Percentiles rank a stretch among this genome's conserved stretches.
phyloP scores from a whole-genome alignment of 2,888 invertebrate genomes.

The Phyllotreta cruciferae region DNA sequence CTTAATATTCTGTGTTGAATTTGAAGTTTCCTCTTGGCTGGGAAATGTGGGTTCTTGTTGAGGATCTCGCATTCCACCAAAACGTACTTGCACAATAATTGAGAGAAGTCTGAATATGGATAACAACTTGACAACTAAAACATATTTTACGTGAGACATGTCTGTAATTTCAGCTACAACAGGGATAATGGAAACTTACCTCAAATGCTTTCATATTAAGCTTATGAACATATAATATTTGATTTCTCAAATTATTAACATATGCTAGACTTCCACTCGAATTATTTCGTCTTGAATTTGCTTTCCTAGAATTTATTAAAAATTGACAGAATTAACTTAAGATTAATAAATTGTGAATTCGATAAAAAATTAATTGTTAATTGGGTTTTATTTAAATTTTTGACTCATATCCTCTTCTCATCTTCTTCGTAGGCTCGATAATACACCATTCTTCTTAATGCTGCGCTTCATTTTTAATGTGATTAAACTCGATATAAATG shows the following conservation, averaged over 20 bases:
- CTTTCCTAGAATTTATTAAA: constrained; percentile 41
- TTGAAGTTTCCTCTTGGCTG: constrained; percentile 27
- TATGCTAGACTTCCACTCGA: constrained; percentile 38
- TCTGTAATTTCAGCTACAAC: neutral
- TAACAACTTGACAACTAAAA: constrained; percentile 42
- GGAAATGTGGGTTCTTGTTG: constrained; percentile 32
- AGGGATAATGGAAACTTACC: constrained; percentile 37
- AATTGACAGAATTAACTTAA: neutral
- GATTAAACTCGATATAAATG: no score
- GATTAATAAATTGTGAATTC: neutral
- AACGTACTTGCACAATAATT: constrained; percentile 47
- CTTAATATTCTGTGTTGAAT: constrained; percentile 36
- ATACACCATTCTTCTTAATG: neutral
- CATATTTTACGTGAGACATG: constrained; percentile 3
- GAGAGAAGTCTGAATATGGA: constrained; percentile 41
- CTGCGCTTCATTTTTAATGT: no score
- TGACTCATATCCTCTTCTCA: neutral
- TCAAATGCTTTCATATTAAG: constrained; percentile 45
- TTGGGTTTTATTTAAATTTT: no score
- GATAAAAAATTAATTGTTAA: constrained; percentile 1
- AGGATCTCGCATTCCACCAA: constrained; percentile 49
- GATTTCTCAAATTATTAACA: constrained; percentile 39
- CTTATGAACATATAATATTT: constrained; percentile 44
- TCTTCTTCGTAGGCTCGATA: neutral
- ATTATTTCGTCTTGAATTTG: constrained; percentile 39